A percentile compares a stretch with the other conserved stretches of the same genome.
These are phyloP conservation scores for Pristionchus mayeri DNA, from an alignment of 2,888 invertebrate genomes.

Conservation along the genomic window DNA sequence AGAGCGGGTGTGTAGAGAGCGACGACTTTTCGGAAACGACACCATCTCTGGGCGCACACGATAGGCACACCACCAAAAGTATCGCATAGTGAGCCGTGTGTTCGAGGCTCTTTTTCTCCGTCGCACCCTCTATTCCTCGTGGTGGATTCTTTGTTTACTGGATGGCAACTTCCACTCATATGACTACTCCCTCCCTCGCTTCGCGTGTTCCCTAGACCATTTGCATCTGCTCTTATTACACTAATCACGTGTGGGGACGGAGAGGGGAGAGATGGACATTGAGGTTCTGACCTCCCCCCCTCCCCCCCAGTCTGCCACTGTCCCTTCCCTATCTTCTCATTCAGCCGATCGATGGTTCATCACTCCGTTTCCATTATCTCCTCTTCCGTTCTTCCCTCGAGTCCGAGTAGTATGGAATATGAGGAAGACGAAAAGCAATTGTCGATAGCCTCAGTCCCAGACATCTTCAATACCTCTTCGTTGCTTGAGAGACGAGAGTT, in stretches of 20 bases:
- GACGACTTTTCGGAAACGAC: background rate
- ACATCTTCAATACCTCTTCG: constrained; percentile 34
- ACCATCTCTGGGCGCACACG: too few relatives aligned
- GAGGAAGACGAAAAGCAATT: background rate
- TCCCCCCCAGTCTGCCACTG: background rate
- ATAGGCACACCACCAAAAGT: background rate
- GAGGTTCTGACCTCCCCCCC: background rate
- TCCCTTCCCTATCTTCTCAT: constrained; percentile 13
- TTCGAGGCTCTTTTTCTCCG: background rate
- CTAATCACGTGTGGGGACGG: constrained; percentile 3
- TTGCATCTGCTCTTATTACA: background rate
- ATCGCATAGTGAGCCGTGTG: background rate
- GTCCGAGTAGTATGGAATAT: background rate
- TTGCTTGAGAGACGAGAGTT: background rate
- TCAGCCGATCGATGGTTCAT: background rate
- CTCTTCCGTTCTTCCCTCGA: background rate
- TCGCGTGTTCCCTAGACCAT: background rate
- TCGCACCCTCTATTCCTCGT: background rate
- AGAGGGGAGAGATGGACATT: background rate
- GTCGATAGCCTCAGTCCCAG: background rate
- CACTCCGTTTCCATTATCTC: background rate
- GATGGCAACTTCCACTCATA: background rate
- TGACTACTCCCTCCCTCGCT: background rate
- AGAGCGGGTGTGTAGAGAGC: background rate
- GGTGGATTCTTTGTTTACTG: background rate